Percentiles rank a stretch among this genome's conserved stretches.
Evolutionary conservation across 2,113 vertebrate genomes (phyloP).

Genomic region (Odontophorus gujanensis): DNA sequence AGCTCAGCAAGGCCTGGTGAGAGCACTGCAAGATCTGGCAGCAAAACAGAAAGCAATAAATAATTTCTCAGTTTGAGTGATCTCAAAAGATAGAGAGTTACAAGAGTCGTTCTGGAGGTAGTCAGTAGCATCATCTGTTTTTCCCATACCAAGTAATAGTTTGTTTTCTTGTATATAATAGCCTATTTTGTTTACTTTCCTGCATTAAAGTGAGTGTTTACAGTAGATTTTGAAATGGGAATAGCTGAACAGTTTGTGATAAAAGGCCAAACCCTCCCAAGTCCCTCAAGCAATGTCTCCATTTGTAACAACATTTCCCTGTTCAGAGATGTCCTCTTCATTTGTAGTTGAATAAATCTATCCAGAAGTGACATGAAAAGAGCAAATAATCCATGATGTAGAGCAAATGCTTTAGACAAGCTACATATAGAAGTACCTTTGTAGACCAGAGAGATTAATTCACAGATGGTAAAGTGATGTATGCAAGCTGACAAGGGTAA

Average conservation of each 20-base stretch:
- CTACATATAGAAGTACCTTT: neutral
- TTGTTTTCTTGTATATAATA: neutral
- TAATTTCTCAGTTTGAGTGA: neutral
- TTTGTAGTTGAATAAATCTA: conserved; percentile 31
- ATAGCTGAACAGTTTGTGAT: neutral
- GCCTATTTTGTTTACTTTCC: neutral
- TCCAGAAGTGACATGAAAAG: conserved; percentile 16
- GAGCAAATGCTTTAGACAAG: conserved; percentile 14
- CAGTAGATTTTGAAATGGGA: neutral
- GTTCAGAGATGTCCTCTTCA: neutral
- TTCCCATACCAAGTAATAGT: neutral
- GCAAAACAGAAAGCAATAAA: neutral
- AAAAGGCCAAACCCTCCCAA: neutral
- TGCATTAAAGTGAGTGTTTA: neutral
- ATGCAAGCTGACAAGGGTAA: conserved; percentile 44
- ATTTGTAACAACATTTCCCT: neutral
- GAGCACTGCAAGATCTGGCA: neutral
- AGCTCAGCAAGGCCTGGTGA: neutral
- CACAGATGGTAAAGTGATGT: conserved; percentile 32
- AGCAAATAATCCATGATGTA: conserved; percentile 28
- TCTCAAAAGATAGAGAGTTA: neutral
- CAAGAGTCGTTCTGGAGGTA: neutral
- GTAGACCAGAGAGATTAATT: conserved; percentile 12
- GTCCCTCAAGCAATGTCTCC: neutral
- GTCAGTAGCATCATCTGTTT: neutral